phyloP scores from a whole-genome alignment of 2,888 invertebrate species.

The Ectobius pallidus region DNA sequence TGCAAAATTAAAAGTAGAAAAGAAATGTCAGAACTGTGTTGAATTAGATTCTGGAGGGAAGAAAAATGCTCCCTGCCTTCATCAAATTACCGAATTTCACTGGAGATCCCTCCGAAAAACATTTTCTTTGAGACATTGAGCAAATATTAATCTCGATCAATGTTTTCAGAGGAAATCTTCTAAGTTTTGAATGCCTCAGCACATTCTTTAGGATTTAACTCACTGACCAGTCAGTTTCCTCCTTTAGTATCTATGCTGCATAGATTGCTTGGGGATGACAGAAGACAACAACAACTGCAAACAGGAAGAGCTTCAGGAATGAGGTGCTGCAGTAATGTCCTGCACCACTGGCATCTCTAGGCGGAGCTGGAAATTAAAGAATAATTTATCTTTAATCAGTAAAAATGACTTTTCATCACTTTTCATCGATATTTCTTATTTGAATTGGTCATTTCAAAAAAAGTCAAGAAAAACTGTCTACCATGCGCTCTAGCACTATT shows the following conservation, averaged over 20 bases:
- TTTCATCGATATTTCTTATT: neutral
- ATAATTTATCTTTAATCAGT: neutral
- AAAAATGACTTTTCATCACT: neutral
- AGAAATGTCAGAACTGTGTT: too few species aligned
- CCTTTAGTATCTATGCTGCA: neutral
- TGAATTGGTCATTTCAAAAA: neutral
- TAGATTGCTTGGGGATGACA: neutral
- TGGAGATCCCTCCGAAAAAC: too few species aligned
- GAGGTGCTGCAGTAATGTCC: neutral
- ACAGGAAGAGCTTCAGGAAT: neutral
- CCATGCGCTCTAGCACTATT: neutral
- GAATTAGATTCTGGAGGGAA: too few species aligned
- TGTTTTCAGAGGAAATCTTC: neutral
- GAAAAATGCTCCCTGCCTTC: too few species aligned
- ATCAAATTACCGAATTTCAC: too few species aligned
- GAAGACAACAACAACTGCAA: neutral
- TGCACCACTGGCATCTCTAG: constrained; percentile 2
- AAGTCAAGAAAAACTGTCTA: neutral
- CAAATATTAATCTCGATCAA: too few species aligned
- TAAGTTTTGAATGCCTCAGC: neutral
- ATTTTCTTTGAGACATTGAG: too few species aligned
- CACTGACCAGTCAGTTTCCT: neutral
- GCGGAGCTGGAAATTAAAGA: neutral
- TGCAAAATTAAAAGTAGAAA: too few species aligned
- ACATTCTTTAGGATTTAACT: neutral